Evolutionary conservation across 2,888 invertebrate species (phyloP).

Genomic region (Myathropa florea): DNA sequence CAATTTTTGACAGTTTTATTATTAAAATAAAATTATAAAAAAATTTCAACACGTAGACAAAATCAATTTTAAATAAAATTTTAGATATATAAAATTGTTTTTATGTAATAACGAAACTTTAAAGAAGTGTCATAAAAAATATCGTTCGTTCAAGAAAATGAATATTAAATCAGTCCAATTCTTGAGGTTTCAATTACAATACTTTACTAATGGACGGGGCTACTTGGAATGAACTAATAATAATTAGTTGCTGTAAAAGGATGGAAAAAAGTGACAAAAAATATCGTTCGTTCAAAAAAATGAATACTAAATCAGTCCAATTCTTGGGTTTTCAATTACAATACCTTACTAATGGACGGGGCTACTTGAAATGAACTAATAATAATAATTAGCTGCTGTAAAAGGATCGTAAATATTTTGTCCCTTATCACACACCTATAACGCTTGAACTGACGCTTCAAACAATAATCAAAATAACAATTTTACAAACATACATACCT

Average conservation of each 20-base stretch:
- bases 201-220: background rate
- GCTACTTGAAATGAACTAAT: background rate
- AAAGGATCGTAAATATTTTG: background rate
- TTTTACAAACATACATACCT: slow-evolving; percentile 14
- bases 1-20: too few species aligned
- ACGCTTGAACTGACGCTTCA: slow-evolving; percentile 16
- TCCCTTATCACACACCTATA: background rate
- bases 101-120: background rate
- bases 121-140: background rate
- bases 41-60: too few species aligned
- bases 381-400: background rate
- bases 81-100: too few species aligned
- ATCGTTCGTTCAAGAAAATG: background rate
- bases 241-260: background rate
- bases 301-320: background rate
- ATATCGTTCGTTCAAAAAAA: background rate
- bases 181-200: background rate
- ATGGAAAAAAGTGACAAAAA: background rate
- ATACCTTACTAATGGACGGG: background rate
- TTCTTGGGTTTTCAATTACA: background rate
- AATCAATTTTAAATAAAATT: too few species aligned
- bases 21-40: too few species aligned
- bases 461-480: slow-evolving; percentile 32
- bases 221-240: background rate
- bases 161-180: background rate